Base-by-base conservation (phyloP, 2,888 invertebrate genomes). In the Chalcis sispes region DNA sequence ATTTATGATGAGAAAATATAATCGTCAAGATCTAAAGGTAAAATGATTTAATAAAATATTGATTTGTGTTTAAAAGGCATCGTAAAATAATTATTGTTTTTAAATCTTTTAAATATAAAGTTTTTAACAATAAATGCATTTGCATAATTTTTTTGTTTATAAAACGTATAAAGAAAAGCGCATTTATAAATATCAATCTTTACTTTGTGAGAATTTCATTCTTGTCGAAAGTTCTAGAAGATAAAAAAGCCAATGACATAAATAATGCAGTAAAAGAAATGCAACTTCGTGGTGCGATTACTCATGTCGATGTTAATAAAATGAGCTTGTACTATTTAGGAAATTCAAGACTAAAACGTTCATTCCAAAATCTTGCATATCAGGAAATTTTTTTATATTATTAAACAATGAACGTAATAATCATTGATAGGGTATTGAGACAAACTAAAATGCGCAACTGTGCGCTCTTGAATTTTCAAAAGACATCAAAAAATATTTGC, bases 271-370 rank as follows among this genome's bases (percentile, higher is more conserved):
- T 48, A 58, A 59, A 25, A 27, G 32, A 65, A 27, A 65, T 23
- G 52, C 62, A 61, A 50, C 56, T 64, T 64, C 29, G 18, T 36
- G 59, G 32, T 42, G 75, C 71, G 78, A 77, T 66, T 77, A 77
- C 32, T 67, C 75, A 64, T 75, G 75, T 75, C 69, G 59, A 72
- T 78, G 70, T 77, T 75, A 79, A 80, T 73, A 56, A n/a, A 79
- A 79, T 67, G 81, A 82, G 80, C 81, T 81, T 82, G 79, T 80
- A 80, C 78, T 81, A 79, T 78, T 81, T 81, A 81, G 80, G 80
- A 67, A 71, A 79, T 79, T 80, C 80, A 82, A 82, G 80, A 81
- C 81, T 82, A 79, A 76, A 80, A 80, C 77, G 79, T 81, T 82
- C 77, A 80, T 81, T 80, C 79, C 75, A 81, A 72, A 77, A 77